Percentiles rank a stretch among this genome's conserved stretches.
Evolutionary conservation across 2,113 vertebrate species (phyloP).

Genomic region (Atractosteus spatula): DNA sequence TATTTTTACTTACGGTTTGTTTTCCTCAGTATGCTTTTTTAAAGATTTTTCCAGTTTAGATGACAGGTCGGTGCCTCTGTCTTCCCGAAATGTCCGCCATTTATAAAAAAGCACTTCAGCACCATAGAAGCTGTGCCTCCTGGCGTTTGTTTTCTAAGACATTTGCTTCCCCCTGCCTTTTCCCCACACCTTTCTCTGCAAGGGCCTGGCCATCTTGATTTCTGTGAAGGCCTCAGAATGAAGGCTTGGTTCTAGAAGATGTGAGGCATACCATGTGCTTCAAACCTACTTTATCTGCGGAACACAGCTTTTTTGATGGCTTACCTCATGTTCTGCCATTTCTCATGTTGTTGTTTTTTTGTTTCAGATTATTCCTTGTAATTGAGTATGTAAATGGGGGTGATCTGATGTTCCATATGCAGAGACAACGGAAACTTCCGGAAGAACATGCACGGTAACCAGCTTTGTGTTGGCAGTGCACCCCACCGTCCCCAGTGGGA

Average conservation of each 20-base stretch:
- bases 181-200: background rate
- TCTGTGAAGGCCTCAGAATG: background rate
- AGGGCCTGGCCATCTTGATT: background rate
- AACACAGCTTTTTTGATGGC: background rate
- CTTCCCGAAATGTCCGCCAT: background rate
- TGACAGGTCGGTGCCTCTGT: too few species aligned
- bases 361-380: constrained; percentile 88
- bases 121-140: background rate
- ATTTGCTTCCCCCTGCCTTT: background rate
- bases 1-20: too few species aligned
- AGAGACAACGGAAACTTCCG: constrained; percentile 91
- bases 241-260: background rate
- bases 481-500: too few species aligned
- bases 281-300: background rate
- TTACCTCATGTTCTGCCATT: too few species aligned
- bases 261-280: background rate
- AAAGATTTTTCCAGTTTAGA: too few species aligned
- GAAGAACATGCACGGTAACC: constrained; percentile 92
- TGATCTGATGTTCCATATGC: constrained; percentile 99
- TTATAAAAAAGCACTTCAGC: background rate
- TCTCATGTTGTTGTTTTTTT: constrained; percentile 19
- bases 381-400: constrained; percentile 97
- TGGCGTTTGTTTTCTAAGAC: background rate
- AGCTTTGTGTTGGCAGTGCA: background rate
- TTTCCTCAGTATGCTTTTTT: too few species aligned